Percentiles rank a stretch among this genome's conserved stretches.
Conservation (phyloP, 2,888 invertebrate genomes). For the Rotaria sp. region DNA sequence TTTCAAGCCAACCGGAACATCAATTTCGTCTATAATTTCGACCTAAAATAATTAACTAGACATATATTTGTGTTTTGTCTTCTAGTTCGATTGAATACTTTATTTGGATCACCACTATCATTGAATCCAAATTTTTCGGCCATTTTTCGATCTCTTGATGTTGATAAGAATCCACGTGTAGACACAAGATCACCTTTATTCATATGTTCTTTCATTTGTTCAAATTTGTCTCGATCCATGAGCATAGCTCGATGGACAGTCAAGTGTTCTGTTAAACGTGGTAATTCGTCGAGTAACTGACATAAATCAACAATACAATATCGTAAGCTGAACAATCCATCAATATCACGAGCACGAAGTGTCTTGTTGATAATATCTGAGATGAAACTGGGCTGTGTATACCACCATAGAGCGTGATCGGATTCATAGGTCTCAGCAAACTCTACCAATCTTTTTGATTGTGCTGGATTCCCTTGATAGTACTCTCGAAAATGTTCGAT, state of each 20-base stretch:
- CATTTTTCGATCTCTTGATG: not conserved
- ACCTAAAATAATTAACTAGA: not conserved
- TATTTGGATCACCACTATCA: not conserved
- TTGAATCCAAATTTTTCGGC: not conserved
- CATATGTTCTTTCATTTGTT: not conserved
- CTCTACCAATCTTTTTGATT: too few relatives aligned
- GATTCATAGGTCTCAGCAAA: too few relatives aligned
- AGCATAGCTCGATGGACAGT: not conserved
- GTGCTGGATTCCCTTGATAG: not conserved
- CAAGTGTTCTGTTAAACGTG: not conserved
- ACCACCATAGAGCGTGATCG: too few relatives aligned
- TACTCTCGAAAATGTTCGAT: not conserved
- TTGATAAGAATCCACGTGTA: not conserved
- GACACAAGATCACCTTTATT: not conserved
- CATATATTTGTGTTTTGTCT: not conserved
- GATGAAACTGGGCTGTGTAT: not conserved
- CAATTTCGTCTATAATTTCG: not conserved
- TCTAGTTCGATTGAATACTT: not conserved
- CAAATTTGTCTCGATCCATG: not conserved
- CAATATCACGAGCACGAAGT: not conserved
- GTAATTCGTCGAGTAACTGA: not conserved
- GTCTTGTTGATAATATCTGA: not conserved
- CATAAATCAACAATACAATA: not conserved
- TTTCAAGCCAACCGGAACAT: not conserved
- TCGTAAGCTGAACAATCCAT: not conserved